Percentiles rank a stretch among this genome's conserved stretches.
phyloP scores from a whole-genome alignment of 2,888 invertebrate species.

The Apocheima hispidaria region DNA sequence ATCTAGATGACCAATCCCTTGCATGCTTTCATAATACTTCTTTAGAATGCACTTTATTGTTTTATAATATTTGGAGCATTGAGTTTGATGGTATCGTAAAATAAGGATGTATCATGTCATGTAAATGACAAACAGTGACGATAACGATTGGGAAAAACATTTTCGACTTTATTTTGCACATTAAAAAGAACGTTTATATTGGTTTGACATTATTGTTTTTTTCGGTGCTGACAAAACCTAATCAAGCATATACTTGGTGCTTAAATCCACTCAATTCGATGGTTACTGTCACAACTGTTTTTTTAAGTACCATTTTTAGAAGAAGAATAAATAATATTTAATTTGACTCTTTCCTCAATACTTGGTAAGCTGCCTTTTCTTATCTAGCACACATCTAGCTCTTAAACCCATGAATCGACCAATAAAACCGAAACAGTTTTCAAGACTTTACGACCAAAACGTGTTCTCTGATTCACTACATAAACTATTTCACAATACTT shows the following conservation, averaged over 20 bases:
- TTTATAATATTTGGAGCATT: constrained; percentile 17
- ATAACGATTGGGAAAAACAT: not conserved
- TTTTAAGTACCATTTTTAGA: too few relatives aligned
- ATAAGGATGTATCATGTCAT: constrained; percentile 2
- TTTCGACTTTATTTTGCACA: not conserved
- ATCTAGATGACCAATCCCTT: constrained; percentile 68
- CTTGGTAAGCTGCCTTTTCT: not conserved
- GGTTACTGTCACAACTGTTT: too few relatives aligned
- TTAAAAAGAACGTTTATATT: not conserved
- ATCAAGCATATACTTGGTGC: too few relatives aligned
- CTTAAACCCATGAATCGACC: constrained; percentile 3
- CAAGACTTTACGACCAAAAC: constrained; percentile 29
- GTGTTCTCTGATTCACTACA: constrained; percentile 31
- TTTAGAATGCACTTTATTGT: constrained; percentile 17
- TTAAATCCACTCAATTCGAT: too few relatives aligned
- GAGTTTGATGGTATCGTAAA: constrained; percentile 9
- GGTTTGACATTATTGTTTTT: not conserved
- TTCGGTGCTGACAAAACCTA: not conserved
- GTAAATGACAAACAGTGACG: constrained; percentile 7
- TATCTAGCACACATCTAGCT: constrained; percentile 2
- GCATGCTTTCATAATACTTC: constrained; percentile 17
- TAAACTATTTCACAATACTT: constrained; percentile 36
- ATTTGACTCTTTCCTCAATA: not conserved
- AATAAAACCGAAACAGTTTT: constrained; percentile 20
- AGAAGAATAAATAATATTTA: too few relatives aligned